Evolutionary conservation across 2,113 vertebrate species (phyloP).

Genomic region (Brachyhypopomus gauderio): DNA sequence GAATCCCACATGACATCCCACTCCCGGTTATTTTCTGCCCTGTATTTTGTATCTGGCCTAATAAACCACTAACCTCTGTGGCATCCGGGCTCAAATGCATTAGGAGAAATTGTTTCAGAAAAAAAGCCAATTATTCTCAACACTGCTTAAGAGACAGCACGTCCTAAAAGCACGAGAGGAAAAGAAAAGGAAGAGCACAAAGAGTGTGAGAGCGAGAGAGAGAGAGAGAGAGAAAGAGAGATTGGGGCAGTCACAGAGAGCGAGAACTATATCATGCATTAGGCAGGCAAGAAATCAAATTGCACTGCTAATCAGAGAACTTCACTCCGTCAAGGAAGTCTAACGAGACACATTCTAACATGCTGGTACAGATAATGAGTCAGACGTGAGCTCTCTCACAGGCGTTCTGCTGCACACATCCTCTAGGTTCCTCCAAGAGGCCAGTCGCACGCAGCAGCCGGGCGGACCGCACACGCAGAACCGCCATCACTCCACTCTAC

Average conservation of each 20-base stretch:
- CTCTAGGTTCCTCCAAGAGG: not conserved
- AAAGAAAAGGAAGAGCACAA: not conserved
- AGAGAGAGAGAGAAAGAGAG: not conserved
- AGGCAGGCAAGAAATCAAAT: not conserved
- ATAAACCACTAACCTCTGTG: slow-evolving; percentile 68
- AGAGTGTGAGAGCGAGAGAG: not conserved
- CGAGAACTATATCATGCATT: slow-evolving; percentile 5
- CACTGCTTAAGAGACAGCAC: slow-evolving; percentile 7
- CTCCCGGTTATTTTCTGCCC: slow-evolving; percentile 60
- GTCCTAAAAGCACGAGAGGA: not conserved
- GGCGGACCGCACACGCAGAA: not conserved
- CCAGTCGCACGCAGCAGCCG: not conserved
- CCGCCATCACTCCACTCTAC: no score
- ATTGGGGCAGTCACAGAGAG: no score
- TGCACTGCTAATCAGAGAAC: slow-evolving; percentile 26
- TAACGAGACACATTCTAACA: slow-evolving; percentile 13
- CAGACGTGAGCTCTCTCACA: not conserved
- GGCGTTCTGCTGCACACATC: not conserved
- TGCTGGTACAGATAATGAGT: slow-evolving; percentile 17
- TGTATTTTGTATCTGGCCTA: slow-evolving; percentile 63
- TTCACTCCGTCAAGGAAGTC: slow-evolving; percentile 13
- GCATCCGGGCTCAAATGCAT: slow-evolving; percentile 61
- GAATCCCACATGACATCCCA: slow-evolving; percentile 61
- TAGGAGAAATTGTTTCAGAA: slow-evolving; percentile 63
- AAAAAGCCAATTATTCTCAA: slow-evolving; percentile 69